Evolutionary conservation across 2,888 invertebrate species (phyloP), one percentile per base, ranked within the genome.

Genomic region (Hipparchia semele): DNA sequence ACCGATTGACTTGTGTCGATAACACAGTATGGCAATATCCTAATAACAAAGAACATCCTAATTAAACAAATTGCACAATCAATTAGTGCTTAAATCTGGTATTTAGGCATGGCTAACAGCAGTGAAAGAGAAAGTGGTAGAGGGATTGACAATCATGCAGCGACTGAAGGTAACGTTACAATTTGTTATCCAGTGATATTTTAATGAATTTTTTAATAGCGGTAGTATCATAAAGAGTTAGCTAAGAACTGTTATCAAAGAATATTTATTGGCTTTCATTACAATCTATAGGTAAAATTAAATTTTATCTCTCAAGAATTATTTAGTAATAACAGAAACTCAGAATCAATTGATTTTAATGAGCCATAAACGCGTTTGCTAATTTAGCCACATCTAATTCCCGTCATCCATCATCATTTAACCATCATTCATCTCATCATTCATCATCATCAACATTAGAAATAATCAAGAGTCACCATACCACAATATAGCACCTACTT

Each of bases 101-200:
- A 60, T 23, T 51, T 46, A 68, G 3, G 2, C 10, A 80, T 79
- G 78, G 78, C 58, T 8, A 66, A 54, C n/a, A 74, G 23, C 6
- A 53, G 12, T 39, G 59, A 60, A 33, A 12, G 58, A 54, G 77
- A 69, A 59, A 75, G 59, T 51, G 77, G 68, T 56, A 76, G 73
- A 65, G 90, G 90, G 39, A 76, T 85, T 23, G 90, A 91, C 71
- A 91, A 91, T 76, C 83, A 77, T 7, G 81, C 80, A 10, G 88
- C 83, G 6, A 91, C 87, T 23, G 81, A 84, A 80, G 91, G 92
- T 91, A 83, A 80, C 68, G 9, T 10, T 46, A 62, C 9, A 51
- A 61, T 3, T 8, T 8, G 2, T n/a, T 5, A 12, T n/a, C 2
- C 2, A 56, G 7, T 58, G 13, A 58, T 9, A 23, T 23, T 9